Evolutionary conservation across 2,888 invertebrate genomes (phyloP), one percentile per base, ranked within the genome.

Genomic region (Psococerastis gibbosa): DNA sequence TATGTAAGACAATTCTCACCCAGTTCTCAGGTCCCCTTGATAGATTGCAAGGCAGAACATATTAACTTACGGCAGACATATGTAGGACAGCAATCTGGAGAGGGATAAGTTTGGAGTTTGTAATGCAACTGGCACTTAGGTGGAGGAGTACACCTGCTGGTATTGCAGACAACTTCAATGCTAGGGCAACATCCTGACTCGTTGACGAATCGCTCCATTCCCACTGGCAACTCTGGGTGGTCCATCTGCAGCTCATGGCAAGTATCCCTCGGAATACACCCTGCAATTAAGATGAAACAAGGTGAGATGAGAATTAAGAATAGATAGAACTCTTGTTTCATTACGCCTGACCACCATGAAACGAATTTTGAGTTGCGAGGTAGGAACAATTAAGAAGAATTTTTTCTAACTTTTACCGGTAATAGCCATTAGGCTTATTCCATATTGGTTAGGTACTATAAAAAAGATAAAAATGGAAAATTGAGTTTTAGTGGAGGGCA

Each of bases 181-280:
- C 65, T 65, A 0, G 82, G 77, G 55, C 87, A 87, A 56, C 87
- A 87, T 1, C 82, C 82, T 16, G 67, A 64, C 1, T 63, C 63
- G 48, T 74, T 67, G n/a, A 68, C 56, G 2, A 64, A 57, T 22
- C 69, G 61, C 47, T 68, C 66, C 61, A 75, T 73, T 15, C 83
- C 83, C 0, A 71, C 68, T 49, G 72, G 67, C 16, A 76, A 52
- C 22, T 65, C 50, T 13, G 65, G 59, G 43, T 66, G 68, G 48
- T 52, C 63, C 47, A 60, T 58, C 2, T 56, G 58, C 2, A 71
- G 52, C 1, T 58, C 56, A 4, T 72, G 71, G 54, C 85, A 85
- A 49, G 83, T 74, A 34, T 73, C 72, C 3, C 65, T 58, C 0
- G 80, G 79, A 54, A 74, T 73, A 55, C 85, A 85, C 62, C 79